Conservation (phyloP, 2,888 invertebrate species). For the Ornithoptera alexandrae region DNA sequence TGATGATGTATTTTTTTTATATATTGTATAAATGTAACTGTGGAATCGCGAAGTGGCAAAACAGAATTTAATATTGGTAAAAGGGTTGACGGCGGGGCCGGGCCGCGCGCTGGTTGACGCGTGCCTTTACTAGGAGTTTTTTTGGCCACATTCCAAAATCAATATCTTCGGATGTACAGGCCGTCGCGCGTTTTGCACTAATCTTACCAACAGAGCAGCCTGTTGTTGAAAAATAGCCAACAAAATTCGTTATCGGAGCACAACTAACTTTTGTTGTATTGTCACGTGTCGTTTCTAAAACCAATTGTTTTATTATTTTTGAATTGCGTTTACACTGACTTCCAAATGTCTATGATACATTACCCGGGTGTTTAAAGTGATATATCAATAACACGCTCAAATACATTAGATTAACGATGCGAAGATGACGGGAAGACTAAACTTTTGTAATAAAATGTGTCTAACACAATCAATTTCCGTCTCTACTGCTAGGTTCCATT, state of each 20-base stretch:
- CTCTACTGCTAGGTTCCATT: too few species aligned
- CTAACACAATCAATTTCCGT: too few species aligned
- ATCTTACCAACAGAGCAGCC: slow-evolving; percentile 59
- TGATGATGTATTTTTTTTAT: slow-evolving; percentile 3
- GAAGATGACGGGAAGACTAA: too few species aligned
- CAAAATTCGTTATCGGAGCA: slow-evolving; percentile 14
- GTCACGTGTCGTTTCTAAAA: not conserved
- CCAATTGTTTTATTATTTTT: not conserved
- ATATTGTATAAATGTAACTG: slow-evolving; percentile 63
- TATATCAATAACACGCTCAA: too few species aligned
- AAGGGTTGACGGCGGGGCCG: slow-evolving; percentile 77
- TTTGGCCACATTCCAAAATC: slow-evolving; percentile 79
- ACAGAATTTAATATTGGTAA: slow-evolving; percentile 81
- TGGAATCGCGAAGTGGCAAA: slow-evolving; percentile 78
- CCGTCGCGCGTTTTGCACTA: slow-evolving; percentile 75
- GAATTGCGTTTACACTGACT: not conserved
- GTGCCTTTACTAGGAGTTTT: slow-evolving; percentile 74
- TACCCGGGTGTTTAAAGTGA: not conserved
- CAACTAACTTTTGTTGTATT: not conserved
- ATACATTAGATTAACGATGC: too few species aligned
- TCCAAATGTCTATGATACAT: not conserved
- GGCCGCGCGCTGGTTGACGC: slow-evolving; percentile 76
- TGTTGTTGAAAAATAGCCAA: slow-evolving; percentile 44
- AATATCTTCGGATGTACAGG: slow-evolving; percentile 75
- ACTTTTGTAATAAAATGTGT: too few species aligned